phyloP scores from a whole-genome alignment of 1,140 invertebrate species.

The Papilio machaon region DNA sequence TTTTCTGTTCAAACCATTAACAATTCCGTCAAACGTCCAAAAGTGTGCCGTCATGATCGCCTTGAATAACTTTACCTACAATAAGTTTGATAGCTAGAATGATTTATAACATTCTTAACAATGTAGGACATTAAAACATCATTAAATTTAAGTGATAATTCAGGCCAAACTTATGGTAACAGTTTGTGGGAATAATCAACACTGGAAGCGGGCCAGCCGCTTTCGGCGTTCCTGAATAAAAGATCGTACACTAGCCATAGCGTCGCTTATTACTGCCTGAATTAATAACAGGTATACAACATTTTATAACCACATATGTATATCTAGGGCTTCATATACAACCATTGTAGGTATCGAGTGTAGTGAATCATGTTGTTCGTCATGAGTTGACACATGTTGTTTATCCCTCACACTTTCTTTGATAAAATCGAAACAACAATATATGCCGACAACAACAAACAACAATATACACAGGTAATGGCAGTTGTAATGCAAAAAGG shows the following conservation, averaged over 20 bases:
- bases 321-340: conserved; percentile 24
- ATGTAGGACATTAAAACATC: not conserved
- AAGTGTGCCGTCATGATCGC: too few species aligned
- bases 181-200: conserved; percentile 41
- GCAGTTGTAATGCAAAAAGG: too few species aligned
- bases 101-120: not conserved
- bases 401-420: too few species aligned
- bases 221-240: conserved; percentile 45
- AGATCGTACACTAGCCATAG: conserved; percentile 41
- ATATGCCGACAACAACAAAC: too few species aligned
- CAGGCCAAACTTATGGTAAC: conserved; percentile 37
- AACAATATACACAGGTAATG: too few species aligned
- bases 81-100: not conserved
- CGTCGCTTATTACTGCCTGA: conserved; percentile 44
- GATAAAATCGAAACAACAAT: too few species aligned
- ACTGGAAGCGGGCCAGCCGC: conserved; percentile 36
- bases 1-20: not conserved
- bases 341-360: not conserved
- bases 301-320: not conserved
- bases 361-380: too few species aligned
- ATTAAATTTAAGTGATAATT: not conserved
- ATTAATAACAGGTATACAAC: conserved; percentile 41
- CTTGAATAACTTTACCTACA: too few species aligned
- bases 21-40: not conserved
- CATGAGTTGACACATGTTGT: too few species aligned